Percentiles rank a stretch among this genome's conserved stretches.
Evolutionary conservation across 2,797 vertebrate genomes (phyloP).

Genomic region (Darevskia nairensis): DNA sequence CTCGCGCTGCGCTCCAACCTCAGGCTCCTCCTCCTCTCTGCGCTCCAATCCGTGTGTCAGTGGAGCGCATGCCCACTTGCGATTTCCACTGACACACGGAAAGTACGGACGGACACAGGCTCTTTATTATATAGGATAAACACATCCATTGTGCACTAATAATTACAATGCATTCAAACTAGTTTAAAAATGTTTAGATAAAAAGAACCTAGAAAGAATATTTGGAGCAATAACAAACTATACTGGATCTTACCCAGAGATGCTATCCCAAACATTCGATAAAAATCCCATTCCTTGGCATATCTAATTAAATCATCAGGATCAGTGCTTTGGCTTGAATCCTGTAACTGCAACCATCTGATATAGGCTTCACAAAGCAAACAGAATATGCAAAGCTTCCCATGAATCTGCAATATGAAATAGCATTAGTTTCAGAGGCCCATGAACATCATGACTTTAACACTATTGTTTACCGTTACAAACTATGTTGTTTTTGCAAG

Average conservation of each 20-base stretch:
- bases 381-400: constrained; percentile 94
- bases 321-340: constrained; percentile 85
- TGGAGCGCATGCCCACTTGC: too few relatives aligned
- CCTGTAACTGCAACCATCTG: constrained; percentile 90
- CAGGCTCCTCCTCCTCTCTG: too few relatives aligned
- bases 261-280: constrained; percentile 91
- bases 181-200: constrained; percentile 11
- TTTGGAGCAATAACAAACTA: background rate
- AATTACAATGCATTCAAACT: background rate
- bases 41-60: too few relatives aligned
- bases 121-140: too few relatives aligned
- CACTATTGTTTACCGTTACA: constrained; percentile 25
- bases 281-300: constrained; percentile 98
- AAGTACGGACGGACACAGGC: too few relatives aligned
- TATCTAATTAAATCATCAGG: constrained; percentile 96
- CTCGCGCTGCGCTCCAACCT: too few relatives aligned
- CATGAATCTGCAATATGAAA: constrained; percentile 88
- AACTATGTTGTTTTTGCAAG: background rate
- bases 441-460: background rate
- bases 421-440: constrained; percentile 32
- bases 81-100: too few relatives aligned
- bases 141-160: background rate
- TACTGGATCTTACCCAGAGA: constrained; percentile 83
- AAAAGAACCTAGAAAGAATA: background rate
- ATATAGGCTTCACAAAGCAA: constrained; percentile 96